Conservation (phyloP, 2,113 vertebrate genomes). For the Rhizomys pruinosus region DNA sequence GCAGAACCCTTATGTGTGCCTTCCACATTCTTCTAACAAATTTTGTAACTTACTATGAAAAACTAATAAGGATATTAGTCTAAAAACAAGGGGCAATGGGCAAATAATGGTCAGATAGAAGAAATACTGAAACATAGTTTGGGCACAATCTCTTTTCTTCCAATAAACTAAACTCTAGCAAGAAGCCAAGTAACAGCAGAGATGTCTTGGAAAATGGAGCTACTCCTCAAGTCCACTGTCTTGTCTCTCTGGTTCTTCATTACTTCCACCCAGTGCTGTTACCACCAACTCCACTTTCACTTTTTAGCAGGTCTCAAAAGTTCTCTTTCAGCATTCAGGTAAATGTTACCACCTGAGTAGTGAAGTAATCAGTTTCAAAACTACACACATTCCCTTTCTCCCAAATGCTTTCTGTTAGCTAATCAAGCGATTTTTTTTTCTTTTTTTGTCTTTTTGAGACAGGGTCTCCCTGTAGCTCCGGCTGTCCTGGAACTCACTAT, state of each 20-base stretch:
- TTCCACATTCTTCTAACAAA: background rate
- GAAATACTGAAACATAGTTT: constrained; percentile 1
- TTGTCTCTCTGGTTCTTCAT: background rate
- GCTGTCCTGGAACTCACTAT: too few relatives aligned
- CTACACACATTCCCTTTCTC: constrained; percentile 9
- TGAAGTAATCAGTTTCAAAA: background rate
- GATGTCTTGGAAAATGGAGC: background rate
- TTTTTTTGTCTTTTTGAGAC: too few relatives aligned
- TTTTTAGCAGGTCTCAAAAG: background rate
- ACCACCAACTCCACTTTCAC: background rate
- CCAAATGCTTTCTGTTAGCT: background rate
- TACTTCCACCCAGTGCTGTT: background rate
- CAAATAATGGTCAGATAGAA: background rate
- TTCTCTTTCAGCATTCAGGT: constrained; percentile 21
- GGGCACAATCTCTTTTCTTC: background rate
- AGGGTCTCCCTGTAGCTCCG: too few relatives aligned
- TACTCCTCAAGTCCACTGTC: background rate
- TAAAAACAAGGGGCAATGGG: constrained; percentile 20
- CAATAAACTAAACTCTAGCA: background rate
- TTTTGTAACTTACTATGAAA: constrained; percentile 4
- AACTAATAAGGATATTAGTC: constrained; percentile 7
- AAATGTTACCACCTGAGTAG: background rate
- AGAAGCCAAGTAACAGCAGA: background rate
- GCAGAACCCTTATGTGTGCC: background rate
- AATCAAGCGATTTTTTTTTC: background rate